Conservation (phyloP, 2,113 vertebrate species). For the Dipodomys stephensi region DNA sequence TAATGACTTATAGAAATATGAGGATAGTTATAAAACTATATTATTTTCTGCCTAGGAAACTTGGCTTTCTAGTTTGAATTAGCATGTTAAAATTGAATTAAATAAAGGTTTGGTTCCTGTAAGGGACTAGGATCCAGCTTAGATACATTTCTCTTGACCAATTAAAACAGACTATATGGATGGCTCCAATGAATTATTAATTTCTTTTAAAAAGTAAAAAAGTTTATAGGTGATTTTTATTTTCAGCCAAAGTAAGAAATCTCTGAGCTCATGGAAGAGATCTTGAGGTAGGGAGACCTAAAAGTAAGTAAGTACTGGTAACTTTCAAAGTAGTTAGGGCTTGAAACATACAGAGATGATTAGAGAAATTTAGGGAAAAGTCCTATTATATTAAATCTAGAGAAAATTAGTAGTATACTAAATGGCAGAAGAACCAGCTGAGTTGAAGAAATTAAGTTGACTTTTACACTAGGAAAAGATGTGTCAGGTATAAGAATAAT, state of each 20-base stretch:
- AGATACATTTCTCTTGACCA: background rate
- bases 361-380: no score
- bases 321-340: background rate
- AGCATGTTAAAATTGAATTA: conserved; percentile 3
- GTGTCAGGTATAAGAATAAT: conserved; percentile 20
- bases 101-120: background rate
- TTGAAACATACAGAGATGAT: background rate
- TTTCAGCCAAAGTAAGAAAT: background rate
- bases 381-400: background rate
- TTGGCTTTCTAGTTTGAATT: background rate
- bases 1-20: background rate
- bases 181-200: background rate
- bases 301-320: background rate
- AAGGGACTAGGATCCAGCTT: background rate
- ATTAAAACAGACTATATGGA: background rate
- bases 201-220: background rate
- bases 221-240: no score
- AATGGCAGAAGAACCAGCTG: background rate
- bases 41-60: background rate
- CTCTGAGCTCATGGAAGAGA: background rate
- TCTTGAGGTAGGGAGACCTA: background rate
- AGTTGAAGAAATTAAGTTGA: background rate
- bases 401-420: background rate
- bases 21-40: conserved; percentile 13
- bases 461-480: conserved; percentile 18